Conservation (phyloP, 2,797 vertebrate species). For the Enteromius mattozi region DNA sequence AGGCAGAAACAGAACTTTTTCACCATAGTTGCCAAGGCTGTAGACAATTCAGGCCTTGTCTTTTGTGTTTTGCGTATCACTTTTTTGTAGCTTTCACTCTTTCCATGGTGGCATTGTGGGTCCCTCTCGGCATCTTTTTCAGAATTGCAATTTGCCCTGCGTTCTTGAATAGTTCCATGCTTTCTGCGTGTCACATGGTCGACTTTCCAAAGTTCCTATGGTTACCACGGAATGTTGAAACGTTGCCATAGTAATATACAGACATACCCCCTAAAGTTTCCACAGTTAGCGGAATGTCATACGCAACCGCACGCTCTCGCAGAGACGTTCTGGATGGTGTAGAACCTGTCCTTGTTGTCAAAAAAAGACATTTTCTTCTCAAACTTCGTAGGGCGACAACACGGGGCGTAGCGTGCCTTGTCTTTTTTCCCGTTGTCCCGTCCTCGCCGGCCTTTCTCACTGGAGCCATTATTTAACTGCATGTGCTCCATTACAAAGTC, state of each 20-base stretch:
- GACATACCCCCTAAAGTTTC: not conserved
- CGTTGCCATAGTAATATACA: not conserved
- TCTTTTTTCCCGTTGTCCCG: conserved; percentile 76
- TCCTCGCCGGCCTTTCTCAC: conserved; percentile 70
- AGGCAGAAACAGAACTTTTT: not conserved
- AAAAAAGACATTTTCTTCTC: conserved; percentile 91
- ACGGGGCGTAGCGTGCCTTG: conserved; percentile 85
- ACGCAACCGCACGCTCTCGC: conserved; percentile 93
- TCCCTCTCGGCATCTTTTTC: not conserved
- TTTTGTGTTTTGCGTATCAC: not conserved
- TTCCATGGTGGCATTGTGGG: conserved; percentile 15
- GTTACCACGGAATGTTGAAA: not conserved
- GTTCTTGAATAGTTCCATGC: not conserved
- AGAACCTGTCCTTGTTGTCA: conserved; percentile 85
- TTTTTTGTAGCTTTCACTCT: conserved; percentile 27
- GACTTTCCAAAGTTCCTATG: not conserved
- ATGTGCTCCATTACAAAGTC: conserved; percentile 90
- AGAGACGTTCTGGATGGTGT: conserved; percentile 90
- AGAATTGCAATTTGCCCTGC: conserved; percentile 27
- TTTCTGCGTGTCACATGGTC: not conserved
- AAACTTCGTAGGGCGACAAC: conserved; percentile 90
- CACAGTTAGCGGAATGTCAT: conserved; percentile 70
- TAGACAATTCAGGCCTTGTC: conserved; percentile 13
- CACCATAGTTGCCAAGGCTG: conserved; percentile 8
- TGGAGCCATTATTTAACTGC: conserved; percentile 40